Conservation (phyloP, 2,797 vertebrate species). For the Tokudaia tokunoshimensis region DNA sequence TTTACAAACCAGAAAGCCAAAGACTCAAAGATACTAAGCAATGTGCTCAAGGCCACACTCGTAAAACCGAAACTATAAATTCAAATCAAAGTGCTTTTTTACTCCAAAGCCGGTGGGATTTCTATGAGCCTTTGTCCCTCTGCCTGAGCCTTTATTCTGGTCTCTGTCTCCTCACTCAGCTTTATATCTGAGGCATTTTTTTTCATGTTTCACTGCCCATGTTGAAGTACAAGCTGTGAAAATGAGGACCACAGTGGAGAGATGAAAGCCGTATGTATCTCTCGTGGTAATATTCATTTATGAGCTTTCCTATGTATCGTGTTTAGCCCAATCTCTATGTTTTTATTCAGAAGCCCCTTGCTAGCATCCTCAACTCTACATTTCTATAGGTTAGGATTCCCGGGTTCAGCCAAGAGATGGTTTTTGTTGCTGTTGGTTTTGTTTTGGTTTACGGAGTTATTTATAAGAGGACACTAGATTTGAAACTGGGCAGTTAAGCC, state of each 20-base stretch:
- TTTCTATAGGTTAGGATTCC: neutral
- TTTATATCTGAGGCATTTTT: neutral
- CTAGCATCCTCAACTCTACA: neutral
- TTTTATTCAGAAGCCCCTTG: neutral
- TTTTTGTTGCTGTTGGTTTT: neutral
- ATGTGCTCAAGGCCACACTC: neutral
- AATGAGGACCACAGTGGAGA: neutral
- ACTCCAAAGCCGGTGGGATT: neutral
- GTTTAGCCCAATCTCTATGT: neutral
- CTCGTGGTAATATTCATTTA: neutral
- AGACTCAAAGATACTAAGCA: neutral
- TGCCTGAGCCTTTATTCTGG: neutral
- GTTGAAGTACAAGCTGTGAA: neutral
- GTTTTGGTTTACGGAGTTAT: neutral
- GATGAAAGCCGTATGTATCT: neutral
- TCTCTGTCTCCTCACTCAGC: neutral
- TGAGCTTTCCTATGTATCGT: neutral
- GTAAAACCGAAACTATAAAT: neutral
- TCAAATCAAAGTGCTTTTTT: neutral
- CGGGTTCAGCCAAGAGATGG: neutral
- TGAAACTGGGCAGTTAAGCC: constrained; percentile 39
- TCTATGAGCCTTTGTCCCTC: neutral
- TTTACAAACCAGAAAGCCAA: constrained; percentile 46
- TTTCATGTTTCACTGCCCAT: constrained; percentile 29
- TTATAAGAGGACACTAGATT: neutral